Conservation (phyloP, 2,113 vertebrate genomes). For the Corvus moneduloides region DNA sequence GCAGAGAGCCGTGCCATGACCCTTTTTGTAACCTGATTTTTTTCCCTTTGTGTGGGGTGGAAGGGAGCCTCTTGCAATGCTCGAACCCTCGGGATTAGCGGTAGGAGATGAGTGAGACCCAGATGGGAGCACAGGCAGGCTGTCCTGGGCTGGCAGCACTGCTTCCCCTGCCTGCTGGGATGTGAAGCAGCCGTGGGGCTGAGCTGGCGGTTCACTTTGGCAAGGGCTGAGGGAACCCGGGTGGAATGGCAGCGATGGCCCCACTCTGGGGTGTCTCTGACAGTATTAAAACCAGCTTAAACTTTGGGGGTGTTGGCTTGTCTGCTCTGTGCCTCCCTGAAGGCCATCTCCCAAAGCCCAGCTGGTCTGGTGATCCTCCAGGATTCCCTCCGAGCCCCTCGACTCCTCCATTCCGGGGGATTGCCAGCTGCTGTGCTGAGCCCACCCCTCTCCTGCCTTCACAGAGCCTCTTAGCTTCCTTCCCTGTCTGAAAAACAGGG, state of each 20-base stretch:
- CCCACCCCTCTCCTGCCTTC: background rate
- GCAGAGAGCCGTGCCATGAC: background rate
- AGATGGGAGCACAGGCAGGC: fast-evolving
- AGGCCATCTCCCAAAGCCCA: fast-evolving
- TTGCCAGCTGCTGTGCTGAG: background rate
- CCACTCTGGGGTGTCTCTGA: background rate
- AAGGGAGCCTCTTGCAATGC: background rate
- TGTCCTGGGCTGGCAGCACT: fast-evolving
- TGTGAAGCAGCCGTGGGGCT: fast-evolving
- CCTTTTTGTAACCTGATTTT: background rate
- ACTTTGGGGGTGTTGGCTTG: background rate
- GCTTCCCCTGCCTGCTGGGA: background rate
- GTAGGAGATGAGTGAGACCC: background rate
- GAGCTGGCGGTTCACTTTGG: background rate
- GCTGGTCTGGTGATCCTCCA: background rate
- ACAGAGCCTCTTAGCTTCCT: background rate
- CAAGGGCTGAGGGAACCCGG: background rate
- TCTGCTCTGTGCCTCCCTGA: background rate
- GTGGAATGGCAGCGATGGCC: background rate
- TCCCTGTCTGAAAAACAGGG: background rate
- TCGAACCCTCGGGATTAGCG: background rate
- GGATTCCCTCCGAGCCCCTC: background rate
- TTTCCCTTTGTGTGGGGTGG: background rate
- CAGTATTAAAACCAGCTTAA: conserved; percentile 68
- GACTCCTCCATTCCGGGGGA: fast-evolving